Evolutionary conservation across 2,113 vertebrate genomes (phyloP), one percentile per base, ranked within the genome.

Genomic region (Pomatostomus ruficeps): DNA sequence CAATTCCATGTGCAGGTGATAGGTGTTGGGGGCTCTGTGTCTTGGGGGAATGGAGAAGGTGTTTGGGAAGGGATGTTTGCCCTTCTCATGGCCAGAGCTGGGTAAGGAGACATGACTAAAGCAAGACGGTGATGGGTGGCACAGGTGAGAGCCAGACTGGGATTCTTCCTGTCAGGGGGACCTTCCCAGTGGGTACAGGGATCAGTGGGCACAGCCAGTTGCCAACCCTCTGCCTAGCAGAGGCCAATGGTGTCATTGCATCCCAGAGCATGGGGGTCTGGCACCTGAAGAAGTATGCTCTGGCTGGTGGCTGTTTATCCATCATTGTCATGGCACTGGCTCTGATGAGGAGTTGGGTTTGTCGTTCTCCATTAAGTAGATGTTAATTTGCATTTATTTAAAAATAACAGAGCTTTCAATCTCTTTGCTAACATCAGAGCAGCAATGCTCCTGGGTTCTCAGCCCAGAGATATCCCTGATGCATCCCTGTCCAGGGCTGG

Each of bases 1-100:
- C 20, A 4, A 7, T 25, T 46, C 12, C 5, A 7, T 1, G 2
- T 26, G 36, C 38, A 6, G 19, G 26, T 35, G 28, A 9, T 10
- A 35, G 33, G 25, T 6, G 1, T 25, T 9, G 11, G n/a, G 51
- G 40, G 8, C n/a, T 58, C 0, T 0, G 31, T n/a, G 21, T 36
- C 28, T 14, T 18, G 33, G 6, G 12, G 36, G 14, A 74, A 26
- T 7, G 40, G 57, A 28, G 49, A 8, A 65, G 22, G 21, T 35
- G 21, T 55, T 70, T 12, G 35, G 33, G 40, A 28, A 29, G 33
- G 31, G 45, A 24, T 9, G 24, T 66, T 22, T 61, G 52, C 46
- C 33, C 40, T 49, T 71, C 10, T 10, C 33, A 15, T 8, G 42
- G 48, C 42, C n/a, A 11, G 52, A 55, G 33, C 29, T 25, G 42